Evolutionary conservation across 2,113 vertebrate species (phyloP), one percentile per base, ranked within the genome.

Genomic region (Chascanopsetta lugubris): DNA sequence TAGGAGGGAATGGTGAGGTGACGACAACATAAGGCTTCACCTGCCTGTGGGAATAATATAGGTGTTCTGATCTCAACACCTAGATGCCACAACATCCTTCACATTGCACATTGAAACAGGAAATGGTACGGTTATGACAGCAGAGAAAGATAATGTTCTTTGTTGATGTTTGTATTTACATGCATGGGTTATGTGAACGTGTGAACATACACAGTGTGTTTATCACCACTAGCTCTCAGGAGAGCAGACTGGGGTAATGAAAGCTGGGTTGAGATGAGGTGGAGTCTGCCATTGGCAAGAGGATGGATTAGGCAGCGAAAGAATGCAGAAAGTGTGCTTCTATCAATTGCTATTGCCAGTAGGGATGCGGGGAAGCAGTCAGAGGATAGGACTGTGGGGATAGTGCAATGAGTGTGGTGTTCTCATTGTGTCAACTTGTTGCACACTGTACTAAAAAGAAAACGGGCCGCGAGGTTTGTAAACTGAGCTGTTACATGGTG

Each of bases 281-380:
- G 64, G 24, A 60, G 57, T 30, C 29, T 5, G 5, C 32, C 20
- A 67, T 55, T 17, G 57, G 49, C 69, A 25, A 51, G 57, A 43
- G n/a, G 29, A 70, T 62, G 46, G 18, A 24, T 49, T 57, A 48
- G n/a, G 25, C 25, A 53, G 60, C 34, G 46, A 51, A 80, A 84
- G 69, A 82, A 75, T 77, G 55, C 58, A 62, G 59, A 61, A 50
- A 66, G 75, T 79, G 72, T 79, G 66, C 47, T 64, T 27, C 50
- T 47, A 34, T 63, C 43, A 48, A 58, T 56, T 45, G 43, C 30
- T 38, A 10, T 54, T 53, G 26, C 64, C 50, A 74, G 50, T 12
- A 59, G 69, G 48, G 20, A 10, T 3, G 20, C 21, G 46, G 10
- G 20, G 25, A 42, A 42, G 38, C 48, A 36, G 59, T 48, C 18